Percentiles rank a stretch among this genome's conserved stretches.
Conservation (phyloP, 2,113 vertebrate species). For the Chascanopsetta lugubris region DNA sequence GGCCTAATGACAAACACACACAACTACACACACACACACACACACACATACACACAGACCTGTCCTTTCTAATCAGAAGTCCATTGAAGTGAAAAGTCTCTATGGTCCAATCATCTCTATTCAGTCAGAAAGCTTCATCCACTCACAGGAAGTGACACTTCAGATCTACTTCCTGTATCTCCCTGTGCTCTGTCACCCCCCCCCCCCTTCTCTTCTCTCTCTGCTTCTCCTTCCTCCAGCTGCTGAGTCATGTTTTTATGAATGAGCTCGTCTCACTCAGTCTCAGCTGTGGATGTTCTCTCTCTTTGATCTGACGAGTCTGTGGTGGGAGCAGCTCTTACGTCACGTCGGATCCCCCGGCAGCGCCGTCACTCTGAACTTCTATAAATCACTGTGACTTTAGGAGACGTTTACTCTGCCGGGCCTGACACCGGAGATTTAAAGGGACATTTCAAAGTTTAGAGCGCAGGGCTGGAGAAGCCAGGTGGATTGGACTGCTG, state of each 20-base stretch:
- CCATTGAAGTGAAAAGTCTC: slow-evolving; percentile 72
- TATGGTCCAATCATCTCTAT: slow-evolving; percentile 74
- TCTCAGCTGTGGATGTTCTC: slow-evolving; percentile 38
- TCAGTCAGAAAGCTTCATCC: slow-evolving; percentile 66
- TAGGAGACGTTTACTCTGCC: slow-evolving; percentile 44
- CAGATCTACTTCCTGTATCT: slow-evolving; percentile 53
- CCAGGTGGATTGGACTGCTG: slow-evolving; percentile 40
- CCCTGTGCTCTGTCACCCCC: too few species aligned
- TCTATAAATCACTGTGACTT: slow-evolving; percentile 59
- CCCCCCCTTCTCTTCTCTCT: slow-evolving; percentile 48
- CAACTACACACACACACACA: slow-evolving; percentile 29
- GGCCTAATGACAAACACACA: slow-evolving; percentile 72
- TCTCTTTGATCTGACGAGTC: slow-evolving; percentile 60
- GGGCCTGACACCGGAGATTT: slow-evolving; percentile 52
- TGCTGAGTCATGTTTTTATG: slow-evolving; percentile 55
- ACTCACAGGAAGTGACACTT: slow-evolving; percentile 57
- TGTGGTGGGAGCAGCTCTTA: slow-evolving; percentile 29
- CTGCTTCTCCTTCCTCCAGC: slow-evolving; percentile 45
- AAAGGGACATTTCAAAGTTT: slow-evolving; percentile 51
- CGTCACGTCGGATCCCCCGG: slow-evolving; percentile 34
- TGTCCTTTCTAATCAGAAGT: slow-evolving; percentile 76
- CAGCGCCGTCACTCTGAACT: slow-evolving; percentile 31
- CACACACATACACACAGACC: slow-evolving; percentile 43
- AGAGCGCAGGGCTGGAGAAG: slow-evolving; percentile 15
- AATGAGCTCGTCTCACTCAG: slow-evolving; percentile 37